Base-by-base conservation (phyloP, 1,140 invertebrate genomes). In the Chelonus insularis region DNA sequence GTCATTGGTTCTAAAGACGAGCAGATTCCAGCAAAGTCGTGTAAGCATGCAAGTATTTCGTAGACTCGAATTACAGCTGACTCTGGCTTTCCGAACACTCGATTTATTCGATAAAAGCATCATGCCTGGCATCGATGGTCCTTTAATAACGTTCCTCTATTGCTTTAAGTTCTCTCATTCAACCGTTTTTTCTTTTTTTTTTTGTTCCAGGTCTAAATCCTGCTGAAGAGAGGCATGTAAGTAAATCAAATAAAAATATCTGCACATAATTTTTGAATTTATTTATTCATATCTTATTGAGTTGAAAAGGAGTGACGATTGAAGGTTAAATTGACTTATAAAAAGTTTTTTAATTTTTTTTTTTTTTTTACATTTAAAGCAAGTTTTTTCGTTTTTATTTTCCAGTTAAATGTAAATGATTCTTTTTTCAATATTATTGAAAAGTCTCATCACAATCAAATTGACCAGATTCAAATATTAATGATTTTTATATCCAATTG, bases 191-290 rank as follows among this genome's bases (percentile, higher is more conserved):
- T 52, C 57, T 51, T 56, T 64, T 65, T 60, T 69, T 73, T 69
- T 82, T 71, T 79, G 79, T 85, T 83, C n/a, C 84, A 88, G 86
- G 86, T 80, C 80, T 88, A 68, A 87, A 86, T 75, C 84, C 86
- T 51, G 85, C 86, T 32, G 87, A 88, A 70, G 87, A 88, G 75
- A 83, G 86, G 82, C 86, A 88, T 84, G 87, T 88, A 74, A 88
- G 87, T 88, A 84, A 62, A 66, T 29, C 9, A 25, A 21, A 1
- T 34, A 20, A 47, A n/a, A 8, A 48, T 48, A n/a, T n/a, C 11
- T 25, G n/a, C 3, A 4, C 11, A 9, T 25, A n/a, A n/a, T 23
- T 23, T 48, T 48, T 5, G 7, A 16, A 20, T 23, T 16, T n/a
- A n/a, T n/a, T n/a, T n/a, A n/a, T n/a, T n/a, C n/a, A n/a, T n/a